Evolutionary conservation across 1,140 invertebrate genomes (phyloP).

Genomic region (Platyura marginata): DNA sequence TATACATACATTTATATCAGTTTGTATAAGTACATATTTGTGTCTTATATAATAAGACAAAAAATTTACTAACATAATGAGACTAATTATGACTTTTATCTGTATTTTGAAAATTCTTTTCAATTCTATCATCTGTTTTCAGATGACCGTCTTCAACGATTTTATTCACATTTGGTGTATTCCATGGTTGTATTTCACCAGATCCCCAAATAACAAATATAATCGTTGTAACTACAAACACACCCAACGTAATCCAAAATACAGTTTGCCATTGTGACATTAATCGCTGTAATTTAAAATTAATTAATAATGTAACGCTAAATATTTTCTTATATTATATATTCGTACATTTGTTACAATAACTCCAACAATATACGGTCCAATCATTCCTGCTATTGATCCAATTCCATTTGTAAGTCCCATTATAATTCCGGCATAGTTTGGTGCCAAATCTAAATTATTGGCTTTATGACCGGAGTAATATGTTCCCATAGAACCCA

Average conservation of each 20-base stretch:
- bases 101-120: no score
- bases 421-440: slow-evolving; percentile 65
- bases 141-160: not conserved
- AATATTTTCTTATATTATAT: not conserved
- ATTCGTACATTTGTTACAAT: slow-evolving; percentile 44
- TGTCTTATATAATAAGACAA: no score
- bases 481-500: slow-evolving; percentile 56
- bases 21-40: no score
- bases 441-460: slow-evolving; percentile 63
- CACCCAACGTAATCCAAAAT: slow-evolving; percentile 60
- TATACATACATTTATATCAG: no score
- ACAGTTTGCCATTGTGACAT: slow-evolving; percentile 55
- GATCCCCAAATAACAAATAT: slow-evolving; percentile 53
- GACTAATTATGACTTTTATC: no score
- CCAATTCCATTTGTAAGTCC: slow-evolving; percentile 62
- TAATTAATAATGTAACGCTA: not conserved
- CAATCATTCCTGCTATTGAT: slow-evolving; percentile 50
- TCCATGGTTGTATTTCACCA: slow-evolving; percentile 54
- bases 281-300: not conserved
- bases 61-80: no score
- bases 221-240: slow-evolving; percentile 52
- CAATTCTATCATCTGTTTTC: not conserved
- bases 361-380: slow-evolving; percentile 56
- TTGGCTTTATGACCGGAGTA: slow-evolving; percentile 64
- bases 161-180: slow-evolving; percentile 15